phyloP scores from a whole-genome alignment of 2,888 invertebrate species.

The Tyria jacobaeae region DNA sequence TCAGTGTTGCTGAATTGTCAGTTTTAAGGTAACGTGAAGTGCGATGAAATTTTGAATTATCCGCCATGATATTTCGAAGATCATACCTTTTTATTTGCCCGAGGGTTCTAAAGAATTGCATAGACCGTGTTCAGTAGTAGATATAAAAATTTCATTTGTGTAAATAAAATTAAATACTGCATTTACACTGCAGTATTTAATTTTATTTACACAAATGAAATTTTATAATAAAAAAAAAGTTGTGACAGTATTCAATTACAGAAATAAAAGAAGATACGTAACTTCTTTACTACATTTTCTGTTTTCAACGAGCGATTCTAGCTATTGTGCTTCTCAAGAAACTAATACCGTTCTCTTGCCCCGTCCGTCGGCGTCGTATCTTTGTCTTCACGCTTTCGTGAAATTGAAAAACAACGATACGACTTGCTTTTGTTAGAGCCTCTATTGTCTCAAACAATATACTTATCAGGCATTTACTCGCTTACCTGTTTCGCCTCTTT shows the following conservation, averaged over 20 bases:
- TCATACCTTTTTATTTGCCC: no score
- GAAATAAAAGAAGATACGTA: conserved; percentile 15
- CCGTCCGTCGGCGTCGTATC: conserved; percentile 32
- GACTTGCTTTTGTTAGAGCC: conserved; percentile 70
- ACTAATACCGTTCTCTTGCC: conserved; percentile 23
- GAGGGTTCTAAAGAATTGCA: no score
- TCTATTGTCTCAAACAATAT: conserved; percentile 82
- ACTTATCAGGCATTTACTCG: conserved; percentile 80
- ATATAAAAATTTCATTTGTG: background rate
- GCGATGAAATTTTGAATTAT: no score
- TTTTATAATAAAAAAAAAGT: no score
- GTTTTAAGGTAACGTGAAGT: no score
- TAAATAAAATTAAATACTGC: background rate
- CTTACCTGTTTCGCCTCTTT: conserved; percentile 74
- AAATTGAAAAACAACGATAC: conserved; percentile 77
- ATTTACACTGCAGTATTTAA: no score
- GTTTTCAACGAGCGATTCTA: conserved; percentile 22
- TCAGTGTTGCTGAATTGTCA: no score
- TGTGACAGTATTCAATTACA: background rate
- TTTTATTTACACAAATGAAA: no score
- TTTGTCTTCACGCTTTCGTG: conserved; percentile 53
- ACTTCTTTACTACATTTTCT: conserved; percentile 23
- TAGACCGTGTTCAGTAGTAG: no score
- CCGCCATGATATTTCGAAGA: no score
- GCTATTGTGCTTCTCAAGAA: conserved; percentile 28